These are phyloP conservation scores for Pimephales promelas DNA, from an alignment of 2,113 vertebrate genomes.

Conservation along the genomic window DNA sequence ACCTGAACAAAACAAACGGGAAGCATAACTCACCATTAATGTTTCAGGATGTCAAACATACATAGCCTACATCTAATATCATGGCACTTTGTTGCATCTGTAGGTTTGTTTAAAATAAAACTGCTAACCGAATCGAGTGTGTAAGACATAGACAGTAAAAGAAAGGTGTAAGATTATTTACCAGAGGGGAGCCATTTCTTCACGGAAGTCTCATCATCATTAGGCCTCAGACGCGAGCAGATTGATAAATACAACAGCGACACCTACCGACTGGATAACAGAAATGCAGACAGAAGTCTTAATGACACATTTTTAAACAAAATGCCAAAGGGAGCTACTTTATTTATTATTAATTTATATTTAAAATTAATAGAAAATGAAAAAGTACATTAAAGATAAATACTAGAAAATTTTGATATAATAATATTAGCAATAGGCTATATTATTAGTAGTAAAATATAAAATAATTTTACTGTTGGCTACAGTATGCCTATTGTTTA, in stretches of 20 bases:
- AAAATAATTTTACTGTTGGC: too few relatives aligned
- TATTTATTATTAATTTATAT: neutral
- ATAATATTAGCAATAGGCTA: too few relatives aligned
- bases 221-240: neutral
- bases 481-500: too few relatives aligned
- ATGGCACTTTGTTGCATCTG: neutral
- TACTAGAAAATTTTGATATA: too few relatives aligned
- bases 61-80: neutral
- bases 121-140: neutral
- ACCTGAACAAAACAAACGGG: neutral
- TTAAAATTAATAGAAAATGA: neutral
- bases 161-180: too few relatives aligned
- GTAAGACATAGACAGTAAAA: too few relatives aligned
- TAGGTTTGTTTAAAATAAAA: neutral
- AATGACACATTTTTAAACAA: too few relatives aligned
- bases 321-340: too few relatives aligned
- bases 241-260: constrained; percentile 7
- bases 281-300: neutral
- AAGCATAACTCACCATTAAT: neutral
- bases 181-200: neutral
- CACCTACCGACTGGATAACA: constrained; percentile 4
- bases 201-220: neutral
- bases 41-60: neutral
- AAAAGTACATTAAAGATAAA: too few relatives aligned
- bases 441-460: too few relatives aligned